Percentiles rank a stretch among this genome's conserved stretches.
phyloP scores from a whole-genome alignment of 2,113 vertebrate species.

The Zosterops hypoxanthus region DNA sequence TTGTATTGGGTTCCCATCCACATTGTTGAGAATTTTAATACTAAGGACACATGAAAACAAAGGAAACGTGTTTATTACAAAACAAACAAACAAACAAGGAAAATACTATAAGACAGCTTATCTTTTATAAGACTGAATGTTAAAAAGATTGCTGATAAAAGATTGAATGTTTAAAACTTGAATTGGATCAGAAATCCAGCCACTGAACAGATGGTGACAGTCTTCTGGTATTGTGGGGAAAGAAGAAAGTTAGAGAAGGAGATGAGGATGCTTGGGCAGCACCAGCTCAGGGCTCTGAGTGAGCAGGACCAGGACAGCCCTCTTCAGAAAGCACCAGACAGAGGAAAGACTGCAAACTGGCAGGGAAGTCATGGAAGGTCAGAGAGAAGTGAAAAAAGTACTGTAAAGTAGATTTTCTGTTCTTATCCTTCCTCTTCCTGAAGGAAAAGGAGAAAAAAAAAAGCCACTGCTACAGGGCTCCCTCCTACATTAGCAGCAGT shows the following conservation, averaged over 20 bases:
- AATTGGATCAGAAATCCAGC: neutral
- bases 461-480: neutral
- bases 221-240: rapidly evolving
- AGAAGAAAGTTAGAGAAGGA: neutral
- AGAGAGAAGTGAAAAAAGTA: neutral
- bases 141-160: neutral
- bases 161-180: neutral
- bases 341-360: neutral
- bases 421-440: neutral
- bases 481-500: neutral
- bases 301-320: neutral
- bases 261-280: neutral
- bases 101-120: neutral
- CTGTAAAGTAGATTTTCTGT: neutral
- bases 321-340: neutral
- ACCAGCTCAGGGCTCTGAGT: neutral
- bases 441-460: neutral
- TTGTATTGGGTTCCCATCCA: neutral
- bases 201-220: neutral
- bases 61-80: neutral
- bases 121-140: neutral
- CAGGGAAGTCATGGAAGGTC: neutral
- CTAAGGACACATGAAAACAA: neutral
- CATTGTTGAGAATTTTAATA: neutral
- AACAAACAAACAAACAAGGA: neutral